Evolutionary conservation across 2,113 vertebrate genomes (phyloP).

Genomic region (Nycticorax nycticorax): DNA sequence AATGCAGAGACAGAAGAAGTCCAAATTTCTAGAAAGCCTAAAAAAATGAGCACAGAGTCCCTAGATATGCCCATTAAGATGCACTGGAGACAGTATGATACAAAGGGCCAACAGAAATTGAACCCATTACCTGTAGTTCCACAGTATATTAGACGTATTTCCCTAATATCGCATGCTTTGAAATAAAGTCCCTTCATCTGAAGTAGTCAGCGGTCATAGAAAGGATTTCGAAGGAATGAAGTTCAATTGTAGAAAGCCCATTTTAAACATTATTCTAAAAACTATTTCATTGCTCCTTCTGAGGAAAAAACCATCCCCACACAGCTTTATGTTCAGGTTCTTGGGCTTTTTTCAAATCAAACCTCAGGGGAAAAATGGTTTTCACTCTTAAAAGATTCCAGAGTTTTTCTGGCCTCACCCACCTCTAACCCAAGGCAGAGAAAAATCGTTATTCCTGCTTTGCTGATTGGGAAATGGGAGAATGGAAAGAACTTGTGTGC

Average conservation of each 20-base stretch:
- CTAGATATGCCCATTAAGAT: neutral
- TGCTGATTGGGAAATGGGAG: neutral
- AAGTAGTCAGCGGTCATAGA: neutral
- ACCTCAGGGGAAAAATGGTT: neutral
- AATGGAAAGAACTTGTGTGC: neutral
- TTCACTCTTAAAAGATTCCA: neutral
- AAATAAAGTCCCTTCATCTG: neutral
- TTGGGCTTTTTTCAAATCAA: neutral
- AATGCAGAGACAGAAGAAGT: neutral
- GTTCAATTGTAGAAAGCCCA: neutral
- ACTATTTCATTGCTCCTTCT: neutral
- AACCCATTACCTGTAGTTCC: neutral
- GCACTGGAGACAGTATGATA: neutral
- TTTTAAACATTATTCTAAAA: conserved; percentile 10
- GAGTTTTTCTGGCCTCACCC: neutral
- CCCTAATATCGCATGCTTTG: neutral
- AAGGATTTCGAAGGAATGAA: neutral
- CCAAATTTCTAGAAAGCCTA: neutral
- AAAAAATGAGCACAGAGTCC: neutral
- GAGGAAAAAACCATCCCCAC: neutral
- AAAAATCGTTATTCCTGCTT: neutral
- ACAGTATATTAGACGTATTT: neutral
- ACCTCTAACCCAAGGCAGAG: neutral
- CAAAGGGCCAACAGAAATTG: neutral
- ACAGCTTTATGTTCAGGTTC: neutral